Base-by-base conservation (phyloP, 2,113 vertebrate genomes). In the Sigmodon hispidus region DNA sequence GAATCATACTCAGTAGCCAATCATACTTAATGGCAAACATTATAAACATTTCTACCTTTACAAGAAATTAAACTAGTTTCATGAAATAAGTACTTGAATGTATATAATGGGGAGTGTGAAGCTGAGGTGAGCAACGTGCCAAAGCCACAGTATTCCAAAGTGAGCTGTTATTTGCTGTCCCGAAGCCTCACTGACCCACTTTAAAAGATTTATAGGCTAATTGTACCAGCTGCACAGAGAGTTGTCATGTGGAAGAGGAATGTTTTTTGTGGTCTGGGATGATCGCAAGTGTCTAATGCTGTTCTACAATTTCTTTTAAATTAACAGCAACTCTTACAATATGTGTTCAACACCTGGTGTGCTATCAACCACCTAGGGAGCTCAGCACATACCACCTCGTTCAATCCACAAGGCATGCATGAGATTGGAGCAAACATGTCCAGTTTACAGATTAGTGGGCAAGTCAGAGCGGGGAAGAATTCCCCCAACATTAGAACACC, bases 241-340 rank as follows among this genome's bases (percentile, higher is more conserved):
- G 26, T 34, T 52, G n/a, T 94, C 75, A 34, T 4, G 9, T 83
- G 40, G 55, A 89, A 97, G 91, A 96, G n/a, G 57, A 73, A 79
- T 87, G 92, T 89, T 93, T 52, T 43, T 80, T 43, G 4, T 12
- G 48, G 57, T 85, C 88, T 36, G 85, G 76, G 31, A n/a, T 48
- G 83, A 91, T 89, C 55, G 0, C 0, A 5, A 76, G 63, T 40
- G 90, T 79, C 67, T 65, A 69, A 73, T 55, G 26, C 17, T 73
- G 48, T 75, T 89, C 67, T 85, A 76, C n/a, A 59, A 34, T 94
- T 94, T 87, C 80, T 92, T 90, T 96, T 45, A 75, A 86, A 89
- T 89, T 89, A 95, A 73, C 80, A 63, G 24, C 48, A 16, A n/a
- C 21, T 88, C 77, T 75, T 50, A 26, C 10, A 34, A 13, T 72